Conservation (phyloP, 2,888 invertebrate genomes). For the Pteria penguin region DNA sequence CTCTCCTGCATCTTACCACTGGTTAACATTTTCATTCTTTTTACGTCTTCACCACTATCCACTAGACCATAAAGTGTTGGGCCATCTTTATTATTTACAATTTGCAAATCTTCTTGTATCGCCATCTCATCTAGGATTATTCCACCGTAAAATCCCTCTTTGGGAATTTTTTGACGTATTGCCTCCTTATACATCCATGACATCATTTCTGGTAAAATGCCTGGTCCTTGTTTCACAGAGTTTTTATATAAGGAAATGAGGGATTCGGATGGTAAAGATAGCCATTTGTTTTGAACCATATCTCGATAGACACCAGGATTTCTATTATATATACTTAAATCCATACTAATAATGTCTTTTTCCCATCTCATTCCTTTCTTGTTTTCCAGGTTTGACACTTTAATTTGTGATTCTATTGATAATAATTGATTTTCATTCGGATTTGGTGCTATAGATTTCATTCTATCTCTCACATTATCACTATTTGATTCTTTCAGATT, state of each 20-base stretch:
- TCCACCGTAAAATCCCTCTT: constrained; percentile 13
- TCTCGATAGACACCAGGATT: constrained; percentile 18
- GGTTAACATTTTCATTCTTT: constrained; percentile 6
- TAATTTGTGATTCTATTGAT: constrained; percentile 5
- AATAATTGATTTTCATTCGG: constrained; percentile 15
- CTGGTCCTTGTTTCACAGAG: constrained; percentile 23
- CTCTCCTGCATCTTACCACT: not conserved
- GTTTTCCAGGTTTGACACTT: constrained; percentile 1
- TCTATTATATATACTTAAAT: constrained; percentile 10
- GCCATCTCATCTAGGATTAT: constrained; percentile 37
- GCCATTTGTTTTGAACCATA: constrained; percentile 6
- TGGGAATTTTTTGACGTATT: not conserved
- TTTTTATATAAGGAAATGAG: constrained; percentile 27
- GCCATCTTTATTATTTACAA: not conserved
- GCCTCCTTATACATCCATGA: constrained; percentile 35
- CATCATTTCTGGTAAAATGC: constrained; percentile 26
- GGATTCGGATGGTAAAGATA: constrained; percentile 24
- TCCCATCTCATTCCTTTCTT: constrained; percentile 19
- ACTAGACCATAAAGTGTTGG: constrained; percentile 7
- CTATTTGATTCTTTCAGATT: not conserved
- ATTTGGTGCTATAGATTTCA: constrained; percentile 14
- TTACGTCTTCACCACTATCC: constrained; percentile 15
- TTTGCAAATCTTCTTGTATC: constrained; percentile 33
- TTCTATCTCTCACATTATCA: not conserved
- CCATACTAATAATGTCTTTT: constrained; percentile 13